These are phyloP conservation scores for Aethina tumida DNA, from an alignment of 1,140 invertebrate genomes.

Conservation along the genomic window DNA sequence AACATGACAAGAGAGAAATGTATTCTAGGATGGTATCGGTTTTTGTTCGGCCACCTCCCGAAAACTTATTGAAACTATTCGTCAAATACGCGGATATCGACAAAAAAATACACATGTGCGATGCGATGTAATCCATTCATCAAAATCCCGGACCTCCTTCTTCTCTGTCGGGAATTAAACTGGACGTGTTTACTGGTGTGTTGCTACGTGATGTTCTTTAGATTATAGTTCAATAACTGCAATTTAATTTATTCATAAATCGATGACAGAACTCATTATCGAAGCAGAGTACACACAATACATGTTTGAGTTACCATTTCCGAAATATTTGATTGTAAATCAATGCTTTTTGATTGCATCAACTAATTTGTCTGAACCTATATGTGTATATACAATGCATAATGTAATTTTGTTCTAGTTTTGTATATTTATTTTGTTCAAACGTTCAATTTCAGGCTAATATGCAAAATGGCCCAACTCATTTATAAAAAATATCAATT, in stretches of 20 bases:
- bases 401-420: no score
- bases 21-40: constrained; percentile 17
- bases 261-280: constrained; percentile 1
- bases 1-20: constrained; percentile 25
- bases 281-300: no score
- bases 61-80: constrained; percentile 26
- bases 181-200: background rate
- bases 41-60: constrained; percentile 18
- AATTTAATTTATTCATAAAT: background rate
- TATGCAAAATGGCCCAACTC: no score
- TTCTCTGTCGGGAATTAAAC: background rate
- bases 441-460: no score
- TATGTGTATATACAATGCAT: no score
- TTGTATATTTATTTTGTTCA: no score
- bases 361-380: no score
- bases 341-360: no score
- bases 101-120: constrained; percentile 16
- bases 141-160: constrained; percentile 11
- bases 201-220: background rate
- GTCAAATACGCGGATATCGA: constrained; percentile 21
- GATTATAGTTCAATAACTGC: background rate
- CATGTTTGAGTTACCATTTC: no score
- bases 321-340: no score
- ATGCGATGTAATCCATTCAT: constrained; percentile 20
- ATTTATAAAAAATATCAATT: no score